Evolutionary conservation across 2,888 invertebrate species (phyloP).

Genomic region (Melinaea marsaeus): DNA sequence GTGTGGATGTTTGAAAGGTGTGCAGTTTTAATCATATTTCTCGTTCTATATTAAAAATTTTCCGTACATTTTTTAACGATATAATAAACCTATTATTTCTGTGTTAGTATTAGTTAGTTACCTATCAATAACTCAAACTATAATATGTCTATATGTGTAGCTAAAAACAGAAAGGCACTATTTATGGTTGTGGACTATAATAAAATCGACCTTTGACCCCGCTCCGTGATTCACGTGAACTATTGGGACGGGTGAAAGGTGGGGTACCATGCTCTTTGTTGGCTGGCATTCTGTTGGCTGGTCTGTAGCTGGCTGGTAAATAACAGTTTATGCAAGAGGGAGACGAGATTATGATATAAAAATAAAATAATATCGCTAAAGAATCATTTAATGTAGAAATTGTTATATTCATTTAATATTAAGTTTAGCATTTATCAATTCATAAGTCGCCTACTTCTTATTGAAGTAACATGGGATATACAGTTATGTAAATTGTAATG

Average conservation of each 20-base stretch:
- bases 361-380: not conserved
- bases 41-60: no score
- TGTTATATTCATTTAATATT: no score
- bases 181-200: conserved; percentile 31
- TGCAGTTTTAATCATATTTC: no score
- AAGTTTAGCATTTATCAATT: no score
- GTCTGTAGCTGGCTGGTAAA: conserved; percentile 6
- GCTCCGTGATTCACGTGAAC: conserved; percentile 58
- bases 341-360: not conserved
- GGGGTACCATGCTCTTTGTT: conserved; percentile 38
- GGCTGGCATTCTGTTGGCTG: conserved; percentile 11
- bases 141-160: conserved; percentile 8
- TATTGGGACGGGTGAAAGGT: conserved; percentile 63
- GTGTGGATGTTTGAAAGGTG: no score
- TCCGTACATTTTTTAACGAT: no score
- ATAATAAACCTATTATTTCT: no score
- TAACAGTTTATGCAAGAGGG: conserved; percentile 4
- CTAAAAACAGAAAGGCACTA: conserved; percentile 18
- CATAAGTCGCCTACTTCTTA: no score
- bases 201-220: conserved; percentile 58
- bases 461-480: no score
- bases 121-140: conserved; percentile 9
- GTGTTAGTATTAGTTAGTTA: not conserved
- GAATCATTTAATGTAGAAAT: not conserved
- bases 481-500: no score